Evolutionary conservation across 92 coral and sea anemone genomes (phyloP).

Genomic region (Porites rus): DNA sequence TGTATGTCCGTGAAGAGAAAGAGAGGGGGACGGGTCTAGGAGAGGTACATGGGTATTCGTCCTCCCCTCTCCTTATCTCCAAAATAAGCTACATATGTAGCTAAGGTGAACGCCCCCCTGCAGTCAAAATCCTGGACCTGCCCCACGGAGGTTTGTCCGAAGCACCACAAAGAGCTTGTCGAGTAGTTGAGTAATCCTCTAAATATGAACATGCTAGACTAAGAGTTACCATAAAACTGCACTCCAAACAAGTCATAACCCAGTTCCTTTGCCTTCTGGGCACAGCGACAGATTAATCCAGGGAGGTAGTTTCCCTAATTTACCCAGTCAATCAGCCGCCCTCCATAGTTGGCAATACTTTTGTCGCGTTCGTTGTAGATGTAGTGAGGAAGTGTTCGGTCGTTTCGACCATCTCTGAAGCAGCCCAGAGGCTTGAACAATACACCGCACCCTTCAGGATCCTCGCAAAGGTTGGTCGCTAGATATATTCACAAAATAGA

Average conservation of each 20-base stretch:
- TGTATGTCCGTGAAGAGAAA: too few species aligned
- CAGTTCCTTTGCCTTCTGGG: constrained; percentile 71
- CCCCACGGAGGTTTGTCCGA: too few species aligned
- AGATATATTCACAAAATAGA: background rate
- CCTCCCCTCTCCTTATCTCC: too few species aligned
- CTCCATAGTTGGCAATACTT: constrained; percentile 54
- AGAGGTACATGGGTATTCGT: too few species aligned
- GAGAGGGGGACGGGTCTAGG: too few species aligned
- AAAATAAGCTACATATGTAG: too few species aligned
- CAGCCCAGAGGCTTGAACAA: constrained; percentile 34
- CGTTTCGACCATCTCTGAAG: constrained; percentile 1
- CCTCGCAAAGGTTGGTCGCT: constrained; percentile 16
- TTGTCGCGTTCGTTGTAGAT: constrained; percentile 84
- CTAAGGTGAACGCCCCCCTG: too few species aligned
- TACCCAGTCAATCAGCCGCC: constrained; percentile 66
- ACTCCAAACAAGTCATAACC: constrained; percentile 81
- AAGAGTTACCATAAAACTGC: constrained; percentile 59
- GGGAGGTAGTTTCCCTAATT: constrained; percentile 77
- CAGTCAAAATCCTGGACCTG: too few species aligned
- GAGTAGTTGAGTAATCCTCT: too few species aligned
- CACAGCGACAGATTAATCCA: constrained; percentile 88
- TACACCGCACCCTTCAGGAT: constrained; percentile 16
- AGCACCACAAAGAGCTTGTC: too few species aligned
- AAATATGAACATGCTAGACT: too few species aligned
- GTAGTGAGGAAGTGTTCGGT: constrained; percentile 77